phyloP scores from a whole-genome alignment of 2,888 invertebrate species.

The Apomyelois bistriatella region DNA sequence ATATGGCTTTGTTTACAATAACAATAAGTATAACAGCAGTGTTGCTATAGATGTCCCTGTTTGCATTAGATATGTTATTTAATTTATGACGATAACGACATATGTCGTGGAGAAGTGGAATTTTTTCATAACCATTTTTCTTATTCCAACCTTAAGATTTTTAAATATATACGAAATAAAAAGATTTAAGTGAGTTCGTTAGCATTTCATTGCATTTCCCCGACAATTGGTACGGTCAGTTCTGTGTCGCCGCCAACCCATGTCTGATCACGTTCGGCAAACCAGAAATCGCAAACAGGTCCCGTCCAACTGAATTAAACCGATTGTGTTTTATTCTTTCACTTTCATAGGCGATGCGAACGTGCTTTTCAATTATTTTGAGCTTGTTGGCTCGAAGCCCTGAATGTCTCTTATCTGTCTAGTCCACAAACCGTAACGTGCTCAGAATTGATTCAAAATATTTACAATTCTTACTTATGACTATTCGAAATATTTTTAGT shows the following conservation, averaged over 20 bases:
- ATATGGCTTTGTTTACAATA: slow-evolving; percentile 58
- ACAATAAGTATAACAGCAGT: slow-evolving; percentile 42
- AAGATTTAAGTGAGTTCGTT: slow-evolving; percentile 32
- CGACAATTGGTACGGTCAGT: slow-evolving; percentile 54
- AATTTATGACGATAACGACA: neutral
- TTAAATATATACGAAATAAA: slow-evolving; percentile 20
- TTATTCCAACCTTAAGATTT: neutral
- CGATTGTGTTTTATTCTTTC: slow-evolving; percentile 55
- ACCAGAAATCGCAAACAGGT: slow-evolving; percentile 71
- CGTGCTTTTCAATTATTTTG: slow-evolving; percentile 52
- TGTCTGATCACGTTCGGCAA: slow-evolving; percentile 77
- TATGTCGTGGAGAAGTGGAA: neutral
- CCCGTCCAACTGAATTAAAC: slow-evolving; percentile 54
- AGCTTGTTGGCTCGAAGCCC: slow-evolving; percentile 47
- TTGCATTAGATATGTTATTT: neutral
- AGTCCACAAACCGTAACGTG: slow-evolving; percentile 39
- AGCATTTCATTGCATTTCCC: slow-evolving; percentile 41
- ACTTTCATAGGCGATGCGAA: slow-evolving; percentile 50
- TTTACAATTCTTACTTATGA: slow-evolving; percentile 15
- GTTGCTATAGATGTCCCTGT: neutral
- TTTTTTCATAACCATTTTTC: slow-evolving; percentile 3
- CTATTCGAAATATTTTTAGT: slow-evolving; percentile 2
- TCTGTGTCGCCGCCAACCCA: slow-evolving; percentile 44
- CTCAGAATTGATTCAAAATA: slow-evolving; percentile 30
- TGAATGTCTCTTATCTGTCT: slow-evolving; percentile 52